Base-by-base conservation (phyloP, 2,888 invertebrate species). In the Clanis bilineata region DNA sequence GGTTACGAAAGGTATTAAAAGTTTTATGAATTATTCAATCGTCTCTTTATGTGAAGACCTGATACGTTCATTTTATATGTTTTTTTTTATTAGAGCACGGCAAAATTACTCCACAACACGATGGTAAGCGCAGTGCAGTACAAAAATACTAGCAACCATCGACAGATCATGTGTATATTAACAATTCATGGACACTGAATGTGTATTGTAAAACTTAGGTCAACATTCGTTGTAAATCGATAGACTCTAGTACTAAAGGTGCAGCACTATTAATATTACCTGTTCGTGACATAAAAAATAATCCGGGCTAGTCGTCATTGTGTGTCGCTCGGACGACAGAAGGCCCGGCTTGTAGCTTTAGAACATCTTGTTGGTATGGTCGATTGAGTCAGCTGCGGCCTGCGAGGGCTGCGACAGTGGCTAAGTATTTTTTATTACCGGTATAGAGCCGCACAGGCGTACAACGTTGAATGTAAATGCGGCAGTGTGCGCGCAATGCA, bases 271-370 rank as follows among this genome's bases (percentile, higher is more conserved):
- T 69, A 73, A 82, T 86, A 85, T 85, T 89, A 89, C 89, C 90
- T 89, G 89, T 85, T 85, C 82, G 73, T 72, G 80, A 79, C 76
- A 82, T 82, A 85, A 88, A 86, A 83, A 86, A 88, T 87, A 88
- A 88, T 86, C 87, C 86, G 76, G 81, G 83, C 77, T 72, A 78
- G 79, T 72, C 76, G 83, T 79, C 84, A 88, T 88, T 88, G 86
- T 86, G 77, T 71, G 76, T 70, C 75, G 78, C 76, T 76, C 77
- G 80, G 82, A 73, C 80, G 82, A 83, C 80, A 82, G 83, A 76
- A 79, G 81, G n/a, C n/a, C n/a, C n/a, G 80, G 77, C 80, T 83
- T 79, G 77, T 84, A 76, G 81, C 76, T 77, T 76, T 80, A 74
- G 70, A 81, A 78, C 71, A 77, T 79, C 82, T 80, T 79, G 74